Evolutionary conservation across 2,888 invertebrate species (phyloP).

Genomic region (Torymus auratus): DNA sequence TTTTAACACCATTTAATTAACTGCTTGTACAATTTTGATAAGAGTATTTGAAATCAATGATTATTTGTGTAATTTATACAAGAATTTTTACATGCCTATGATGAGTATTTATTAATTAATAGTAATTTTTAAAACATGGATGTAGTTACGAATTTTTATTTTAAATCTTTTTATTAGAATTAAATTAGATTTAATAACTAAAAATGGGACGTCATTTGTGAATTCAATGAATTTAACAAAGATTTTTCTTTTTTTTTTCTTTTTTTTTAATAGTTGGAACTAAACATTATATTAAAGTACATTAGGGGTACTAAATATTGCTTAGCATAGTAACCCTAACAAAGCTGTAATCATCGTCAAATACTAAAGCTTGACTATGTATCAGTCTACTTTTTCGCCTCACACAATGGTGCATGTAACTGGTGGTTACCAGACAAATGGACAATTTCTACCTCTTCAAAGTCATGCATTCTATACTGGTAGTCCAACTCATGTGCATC

Average conservation of each 20-base stretch:
- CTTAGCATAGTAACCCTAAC: slow-evolving; percentile 45
- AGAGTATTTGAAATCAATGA: too few relatives aligned
- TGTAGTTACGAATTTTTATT: too few relatives aligned
- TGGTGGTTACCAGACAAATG: slow-evolving; percentile 70
- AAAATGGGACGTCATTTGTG: too few relatives aligned
- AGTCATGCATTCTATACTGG: slow-evolving; percentile 66
- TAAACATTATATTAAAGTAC: slow-evolving; percentile 33
- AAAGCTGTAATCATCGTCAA: slow-evolving; percentile 49
- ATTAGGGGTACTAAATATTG: slow-evolving; percentile 36
- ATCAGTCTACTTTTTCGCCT: slow-evolving; percentile 72
- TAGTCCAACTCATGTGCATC: slow-evolving; percentile 66
- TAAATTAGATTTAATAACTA: too few relatives aligned
- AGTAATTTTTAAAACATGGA: too few relatives aligned
- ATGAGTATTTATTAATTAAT: too few relatives aligned
- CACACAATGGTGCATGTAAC: slow-evolving; percentile 74
- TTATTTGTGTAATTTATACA: too few relatives aligned
- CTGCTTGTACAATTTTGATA: too few relatives aligned
- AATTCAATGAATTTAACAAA: slow-evolving; percentile 15
- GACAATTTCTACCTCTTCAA: slow-evolving; percentile 68
- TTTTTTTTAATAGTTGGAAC: slow-evolving; percentile 49
- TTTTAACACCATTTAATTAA: too few relatives aligned
- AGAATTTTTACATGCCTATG: too few relatives aligned
- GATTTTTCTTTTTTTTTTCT: slow-evolving; percentile 39
- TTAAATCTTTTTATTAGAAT: too few relatives aligned
- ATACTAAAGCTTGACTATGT: slow-evolving; percentile 68